Conservation (phyloP, 2,888 invertebrate genomes). For the Chorisops tibialis region DNA sequence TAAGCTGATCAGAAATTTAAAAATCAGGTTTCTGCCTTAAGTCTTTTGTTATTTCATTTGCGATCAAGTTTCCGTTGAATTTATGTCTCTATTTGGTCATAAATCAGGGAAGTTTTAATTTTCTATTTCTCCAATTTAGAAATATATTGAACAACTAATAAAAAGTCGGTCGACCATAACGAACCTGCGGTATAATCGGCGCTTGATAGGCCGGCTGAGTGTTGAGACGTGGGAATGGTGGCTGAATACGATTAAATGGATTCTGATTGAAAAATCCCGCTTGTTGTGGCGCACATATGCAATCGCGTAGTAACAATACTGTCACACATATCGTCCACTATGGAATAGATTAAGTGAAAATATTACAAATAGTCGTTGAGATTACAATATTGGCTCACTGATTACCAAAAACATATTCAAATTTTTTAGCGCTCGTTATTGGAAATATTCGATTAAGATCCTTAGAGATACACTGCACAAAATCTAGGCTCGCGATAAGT, state of each 20-base stretch:
- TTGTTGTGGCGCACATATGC: slow-evolving; percentile 23
- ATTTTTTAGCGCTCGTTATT: too few relatives aligned
- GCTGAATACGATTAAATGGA: slow-evolving; percentile 37
- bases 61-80: too few relatives aligned
- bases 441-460: too few relatives aligned
- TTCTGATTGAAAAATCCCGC: slow-evolving; percentile 31
- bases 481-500: too few relatives aligned
- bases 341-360: not conserved
- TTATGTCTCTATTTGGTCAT: too few relatives aligned
- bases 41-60: slow-evolving; percentile 31
- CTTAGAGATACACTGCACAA: too few relatives aligned
- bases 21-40: slow-evolving; percentile 29
- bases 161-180: slow-evolving; percentile 12
- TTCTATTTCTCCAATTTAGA: too few relatives aligned
- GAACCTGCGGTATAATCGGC: slow-evolving; percentile 41
- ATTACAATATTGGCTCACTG: not conserved
- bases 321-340: slow-evolving; percentile 12
- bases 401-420: slow-evolving; percentile 12
- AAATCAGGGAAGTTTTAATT: too few relatives aligned
- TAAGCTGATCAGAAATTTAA: not conserved
- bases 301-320: not conserved
- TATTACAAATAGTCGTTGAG: not conserved
- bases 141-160: too few relatives aligned
- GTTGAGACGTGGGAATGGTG: slow-evolving; percentile 29
- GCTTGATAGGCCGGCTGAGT: slow-evolving; percentile 34